Conservation (phyloP, 2,888 invertebrate species). For the Anaspis maculata region DNA sequence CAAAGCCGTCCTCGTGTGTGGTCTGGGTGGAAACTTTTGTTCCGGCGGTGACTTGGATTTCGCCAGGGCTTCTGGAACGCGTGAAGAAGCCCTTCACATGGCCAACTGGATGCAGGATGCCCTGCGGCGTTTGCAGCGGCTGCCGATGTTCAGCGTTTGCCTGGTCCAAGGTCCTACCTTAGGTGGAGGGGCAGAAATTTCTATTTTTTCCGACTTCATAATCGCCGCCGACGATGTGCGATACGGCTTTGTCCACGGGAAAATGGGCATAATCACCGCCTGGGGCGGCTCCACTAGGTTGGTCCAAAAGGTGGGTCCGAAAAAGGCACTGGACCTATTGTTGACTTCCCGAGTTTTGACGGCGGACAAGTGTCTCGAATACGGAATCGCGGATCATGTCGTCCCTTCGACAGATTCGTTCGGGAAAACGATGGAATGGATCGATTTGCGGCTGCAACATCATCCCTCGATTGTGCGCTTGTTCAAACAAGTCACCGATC, state of each 20-base stretch:
- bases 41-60: slow-evolving; percentile 35
- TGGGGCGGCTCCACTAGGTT: slow-evolving; percentile 34
- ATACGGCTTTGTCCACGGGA: slow-evolving; percentile 33
- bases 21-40: slow-evolving; percentile 31
- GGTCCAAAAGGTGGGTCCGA: slow-evolving; percentile 25
- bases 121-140: slow-evolving; percentile 23
- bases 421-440: slow-evolving; percentile 25
- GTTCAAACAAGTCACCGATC: slow-evolving; percentile 22
- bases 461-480: slow-evolving; percentile 23
- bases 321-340: slow-evolving; percentile 29
- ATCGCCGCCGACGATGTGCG: slow-evolving; percentile 28
- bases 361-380: slow-evolving; percentile 27
- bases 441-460: slow-evolving; percentile 22
- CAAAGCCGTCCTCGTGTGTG: slow-evolving; percentile 31
- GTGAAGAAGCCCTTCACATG: slow-evolving; percentile 27
- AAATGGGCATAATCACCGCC: slow-evolving; percentile 34
- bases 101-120: slow-evolving; percentile 29
- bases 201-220: slow-evolving; percentile 31
- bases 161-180: slow-evolving; percentile 29
- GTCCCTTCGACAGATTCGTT: slow-evolving; percentile 19
- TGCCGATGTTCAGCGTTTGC: slow-evolving; percentile 29
- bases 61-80: slow-evolving; percentile 22
- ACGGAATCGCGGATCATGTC: slow-evolving; percentile 27
- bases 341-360: slow-evolving; percentile 26
- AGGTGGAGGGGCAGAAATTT: slow-evolving; percentile 34